phyloP scores from a whole-genome alignment of 2,888 invertebrate species.

The Synergus laeviventris region DNA sequence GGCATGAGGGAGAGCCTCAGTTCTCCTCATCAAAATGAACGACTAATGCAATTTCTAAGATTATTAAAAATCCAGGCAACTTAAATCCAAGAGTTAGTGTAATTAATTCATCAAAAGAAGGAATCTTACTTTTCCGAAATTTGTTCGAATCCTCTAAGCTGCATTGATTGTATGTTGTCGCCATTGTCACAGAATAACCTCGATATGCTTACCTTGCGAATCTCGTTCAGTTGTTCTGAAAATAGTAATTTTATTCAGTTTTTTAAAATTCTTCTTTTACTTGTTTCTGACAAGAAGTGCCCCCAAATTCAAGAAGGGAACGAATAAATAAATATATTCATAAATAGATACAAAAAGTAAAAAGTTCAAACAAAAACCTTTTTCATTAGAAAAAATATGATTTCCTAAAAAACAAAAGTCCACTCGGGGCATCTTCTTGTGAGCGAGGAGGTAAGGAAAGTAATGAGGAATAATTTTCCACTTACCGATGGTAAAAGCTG shows the following conservation, averaged over 20 bases:
- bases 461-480: not conserved
- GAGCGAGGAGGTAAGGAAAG: not conserved
- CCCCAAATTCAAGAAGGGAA: too few relatives aligned
- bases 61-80: too few relatives aligned
- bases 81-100: too few relatives aligned
- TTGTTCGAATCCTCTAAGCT: constrained; percentile 78
- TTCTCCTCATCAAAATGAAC: too few relatives aligned
- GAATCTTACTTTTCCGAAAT: constrained; percentile 77
- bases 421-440: not conserved
- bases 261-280: not conserved
- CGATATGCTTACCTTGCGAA: constrained; percentile 87
- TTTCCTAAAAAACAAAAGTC: too few relatives aligned
- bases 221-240: constrained; percentile 83
- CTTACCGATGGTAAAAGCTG: constrained; percentile 82
- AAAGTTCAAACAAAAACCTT: too few relatives aligned
- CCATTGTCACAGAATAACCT: constrained; percentile 89
- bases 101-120: constrained; percentile 8
- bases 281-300: too few relatives aligned
- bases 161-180: constrained; percentile 74
- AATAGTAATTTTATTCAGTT: constrained; percentile 32
- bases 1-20: too few relatives aligned
- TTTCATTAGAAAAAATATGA: too few relatives aligned
- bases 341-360: too few relatives aligned
- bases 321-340: too few relatives aligned
- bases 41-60: too few relatives aligned